Percentiles rank a stretch among this genome's conserved stretches.
Evolutionary conservation across 2,888 invertebrate genomes (phyloP).

Genomic region (Laothoe populi): DNA sequence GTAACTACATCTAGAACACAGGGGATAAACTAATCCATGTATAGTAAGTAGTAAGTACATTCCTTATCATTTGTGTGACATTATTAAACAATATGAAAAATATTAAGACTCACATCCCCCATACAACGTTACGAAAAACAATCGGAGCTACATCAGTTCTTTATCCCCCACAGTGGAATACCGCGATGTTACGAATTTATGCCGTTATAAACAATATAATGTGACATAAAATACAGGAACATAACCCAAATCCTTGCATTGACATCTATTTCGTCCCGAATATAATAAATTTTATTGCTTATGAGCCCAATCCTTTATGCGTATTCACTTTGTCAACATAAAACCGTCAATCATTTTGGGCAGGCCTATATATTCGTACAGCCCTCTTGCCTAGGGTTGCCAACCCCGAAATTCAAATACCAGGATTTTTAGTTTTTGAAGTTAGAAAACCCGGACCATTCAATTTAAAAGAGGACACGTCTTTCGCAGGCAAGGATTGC

Average conservation of each 20-base stretch:
- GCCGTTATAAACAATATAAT: constrained; percentile 24
- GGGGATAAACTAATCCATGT: too few relatives aligned
- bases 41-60: too few relatives aligned
- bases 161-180: constrained; percentile 21
- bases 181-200: constrained; percentile 15
- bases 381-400: too few relatives aligned
- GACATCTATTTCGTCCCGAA: constrained; percentile 20
- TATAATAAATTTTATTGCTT: constrained; percentile 24
- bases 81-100: too few relatives aligned
- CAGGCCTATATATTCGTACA: constrained; percentile 4
- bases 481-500: too few relatives aligned
- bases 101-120: not conserved
- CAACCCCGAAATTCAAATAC: too few relatives aligned
- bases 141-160: not conserved
- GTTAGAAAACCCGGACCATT: too few relatives aligned
- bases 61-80: too few relatives aligned
- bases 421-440: too few relatives aligned
- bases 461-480: too few relatives aligned
- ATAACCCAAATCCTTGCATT: constrained; percentile 23
- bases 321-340: constrained; percentile 21
- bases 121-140: not conserved
- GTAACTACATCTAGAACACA: too few relatives aligned
- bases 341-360: constrained; percentile 26
- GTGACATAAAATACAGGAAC: constrained; percentile 21
- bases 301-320: constrained; percentile 13